Evolutionary conservation across 2,113 vertebrate genomes (phyloP), one percentile per base, ranked within the genome.

Genomic region (Onychostoma macrolepis): DNA sequence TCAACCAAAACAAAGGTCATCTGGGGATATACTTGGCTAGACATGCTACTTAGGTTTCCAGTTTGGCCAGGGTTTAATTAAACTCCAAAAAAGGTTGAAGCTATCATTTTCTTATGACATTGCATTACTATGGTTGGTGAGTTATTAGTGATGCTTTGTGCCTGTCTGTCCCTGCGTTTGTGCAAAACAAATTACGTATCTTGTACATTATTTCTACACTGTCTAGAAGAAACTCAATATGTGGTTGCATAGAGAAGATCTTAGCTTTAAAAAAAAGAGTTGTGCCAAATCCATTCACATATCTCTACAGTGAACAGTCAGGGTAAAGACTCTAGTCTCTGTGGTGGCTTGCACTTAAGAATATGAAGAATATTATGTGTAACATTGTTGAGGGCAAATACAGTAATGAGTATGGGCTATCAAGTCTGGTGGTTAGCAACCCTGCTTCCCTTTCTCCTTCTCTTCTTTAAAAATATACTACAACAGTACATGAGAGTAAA

Each of bases 11-110:
- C 26, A 53, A 78, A 78, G 76, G 76, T 53, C 17, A 78, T 78
- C 72, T 41, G 10, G 19, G 28, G 33, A 19, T 72, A 72, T 38
- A 21, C 69, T 33, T 72, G 76, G 45, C 76, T 78, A 30, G 76
- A 78, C 15, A 30, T 78, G 76, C 48, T 50, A 53, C 26, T 78
- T 33, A 33, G 45, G 7, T 78, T 53, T 78, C 76, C 76, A 78
- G 76, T 33, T 53, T 78, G n/a, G 76, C 28, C 48, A 53, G 45
- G 28, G 43, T 78, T 78, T 78, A 53, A 78, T 78, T 78, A 78
- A 78, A 53, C 45, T 53, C 6, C 7, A 53, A 53, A 48, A 78
- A 78, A 78, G 76, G 45, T 33, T 33, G 48, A 78, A 53, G 76
- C 45, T 78, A 53, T 78, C 45, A 33, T 30, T 53, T 78, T 53